These are phyloP conservation scores for Sphinx pinastri DNA, from an alignment of 2,888 invertebrate species.

Conservation along the genomic window DNA sequence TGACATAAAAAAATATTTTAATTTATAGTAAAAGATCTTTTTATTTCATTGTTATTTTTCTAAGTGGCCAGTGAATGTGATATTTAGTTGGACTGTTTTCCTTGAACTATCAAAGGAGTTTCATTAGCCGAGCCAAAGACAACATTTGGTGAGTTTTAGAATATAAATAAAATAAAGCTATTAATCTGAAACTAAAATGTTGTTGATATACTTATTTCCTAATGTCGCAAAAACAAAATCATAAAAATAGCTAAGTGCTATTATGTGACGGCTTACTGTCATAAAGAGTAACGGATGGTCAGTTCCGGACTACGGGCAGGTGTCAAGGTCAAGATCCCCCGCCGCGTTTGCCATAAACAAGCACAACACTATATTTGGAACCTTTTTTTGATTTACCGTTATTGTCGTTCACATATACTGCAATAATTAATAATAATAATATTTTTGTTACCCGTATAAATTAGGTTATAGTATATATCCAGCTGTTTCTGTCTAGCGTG, in stretches of 20 bases:
- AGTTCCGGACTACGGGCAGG: slow-evolving; percentile 43
- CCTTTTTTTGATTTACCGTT: neutral
- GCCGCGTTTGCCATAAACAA: slow-evolving; percentile 19
- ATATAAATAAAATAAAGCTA: neutral
- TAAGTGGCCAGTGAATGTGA: slow-evolving; percentile 22
- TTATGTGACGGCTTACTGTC: slow-evolving; percentile 26
- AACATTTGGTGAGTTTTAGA: slow-evolving; percentile 22
- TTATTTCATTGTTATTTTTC: slow-evolving; percentile 2
- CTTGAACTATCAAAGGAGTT: slow-evolving; percentile 16
- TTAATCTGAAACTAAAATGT: neutral
- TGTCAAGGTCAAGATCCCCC: slow-evolving; percentile 47
- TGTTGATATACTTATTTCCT: neutral
- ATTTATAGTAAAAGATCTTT: neutral
- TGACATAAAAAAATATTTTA: neutral
- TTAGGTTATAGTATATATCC: too few relatives aligned
- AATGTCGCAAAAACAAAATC: slow-evolving; percentile 14
- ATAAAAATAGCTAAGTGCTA: slow-evolving; percentile 14
- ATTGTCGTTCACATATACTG: neutral
- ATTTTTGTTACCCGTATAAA: too few relatives aligned
- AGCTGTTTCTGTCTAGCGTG: too few relatives aligned
- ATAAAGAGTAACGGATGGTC: slow-evolving; percentile 44
- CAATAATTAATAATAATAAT: neutral
- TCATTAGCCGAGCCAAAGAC: neutral
- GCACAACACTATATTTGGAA: neutral
- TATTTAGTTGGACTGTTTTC: slow-evolving; percentile 3